Evolutionary conservation across 2,113 vertebrate genomes (phyloP).

Genomic region (Halcyon malimbica): DNA sequence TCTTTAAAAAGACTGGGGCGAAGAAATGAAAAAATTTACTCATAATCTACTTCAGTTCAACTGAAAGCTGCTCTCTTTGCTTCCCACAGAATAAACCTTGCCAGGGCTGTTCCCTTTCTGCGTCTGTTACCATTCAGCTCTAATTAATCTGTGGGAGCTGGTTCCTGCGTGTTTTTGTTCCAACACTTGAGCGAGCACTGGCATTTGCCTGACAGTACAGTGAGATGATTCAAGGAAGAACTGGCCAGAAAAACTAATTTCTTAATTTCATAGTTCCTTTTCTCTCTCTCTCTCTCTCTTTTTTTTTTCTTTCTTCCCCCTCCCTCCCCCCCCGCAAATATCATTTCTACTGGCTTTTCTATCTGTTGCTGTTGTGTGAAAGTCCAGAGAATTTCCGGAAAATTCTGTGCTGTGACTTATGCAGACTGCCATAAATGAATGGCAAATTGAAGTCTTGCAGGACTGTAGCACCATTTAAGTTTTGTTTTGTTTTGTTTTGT

Average conservation of each 20-base stretch:
- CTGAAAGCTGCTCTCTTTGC: not conserved
- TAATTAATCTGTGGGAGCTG: not conserved
- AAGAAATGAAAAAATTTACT: not conserved
- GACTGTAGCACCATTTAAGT: not conserved
- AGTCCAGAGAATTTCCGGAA: not conserved
- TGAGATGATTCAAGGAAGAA: conserved; percentile 22
- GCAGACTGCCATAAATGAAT: not conserved
- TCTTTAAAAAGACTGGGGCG: not conserved
- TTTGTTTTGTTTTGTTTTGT: not conserved
- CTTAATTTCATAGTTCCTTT: not conserved
- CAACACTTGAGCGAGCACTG: not conserved
- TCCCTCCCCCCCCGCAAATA: not conserved
- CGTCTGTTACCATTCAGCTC: not conserved
- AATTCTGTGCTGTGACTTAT: not conserved
- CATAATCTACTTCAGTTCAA: not conserved
- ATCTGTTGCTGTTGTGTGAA: not conserved
- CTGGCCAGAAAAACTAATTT: not conserved
- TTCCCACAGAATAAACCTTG: not conserved
- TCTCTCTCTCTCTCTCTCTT: not conserved
- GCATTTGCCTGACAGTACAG: not conserved
- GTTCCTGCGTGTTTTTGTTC: conserved; percentile 21
- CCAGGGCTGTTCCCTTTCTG: not conserved
- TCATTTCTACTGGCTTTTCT: not conserved
- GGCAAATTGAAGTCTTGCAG: not conserved
- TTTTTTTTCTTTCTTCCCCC: not conserved